Base-by-base conservation (phyloP, 2,113 vertebrate genomes). In the Reinhardtius hippoglossoides region DNA sequence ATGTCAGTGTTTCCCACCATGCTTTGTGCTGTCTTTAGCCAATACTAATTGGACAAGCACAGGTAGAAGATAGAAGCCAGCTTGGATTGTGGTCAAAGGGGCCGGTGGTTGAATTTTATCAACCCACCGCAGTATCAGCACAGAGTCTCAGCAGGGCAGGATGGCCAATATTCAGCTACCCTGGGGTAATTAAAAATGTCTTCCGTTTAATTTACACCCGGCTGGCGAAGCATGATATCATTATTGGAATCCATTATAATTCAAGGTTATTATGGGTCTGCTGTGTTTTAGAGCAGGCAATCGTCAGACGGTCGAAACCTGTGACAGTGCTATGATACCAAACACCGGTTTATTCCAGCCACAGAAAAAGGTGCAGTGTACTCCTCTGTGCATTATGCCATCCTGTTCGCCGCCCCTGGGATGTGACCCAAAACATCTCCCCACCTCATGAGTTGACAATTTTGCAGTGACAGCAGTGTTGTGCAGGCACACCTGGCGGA, bases 31-130 rank as follows among this genome's bases (percentile, higher is more conserved):
- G 10, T 62, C 26, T 70, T 78, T 57, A 44, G 82, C 90, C 78
- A 74, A 65, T 69, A 86, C 74, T 91, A 90, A 91, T 90, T 91
- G 91, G 85, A 74, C 61, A 44, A 13, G 80, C 68, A 5, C 83
- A 88, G 86, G 88, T 88, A 87, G 10, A 69, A 74, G 79, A 87
- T 74, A 76, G 80, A 83, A 85, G 67, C 76, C 74, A 79, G 83
- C 50, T 74, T 90, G 89, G 87, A 86, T 81, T 71, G 76, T 85
- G 88, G 88, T 93, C 90, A 91, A 89, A 92, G 77, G 84, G 79
- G 80, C 85, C 82, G 70, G 66, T 82, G 89, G 87, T 85, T 89
- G 86, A 88, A 89, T 90, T 93, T 87, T 92, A 92, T 92, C 90
- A 61, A 78, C 88, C 76, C 59, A 31, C 57, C 63, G 20, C 92